phyloP scores from a whole-genome alignment of 2,888 invertebrate species.

The Periphyllus acericola region DNA sequence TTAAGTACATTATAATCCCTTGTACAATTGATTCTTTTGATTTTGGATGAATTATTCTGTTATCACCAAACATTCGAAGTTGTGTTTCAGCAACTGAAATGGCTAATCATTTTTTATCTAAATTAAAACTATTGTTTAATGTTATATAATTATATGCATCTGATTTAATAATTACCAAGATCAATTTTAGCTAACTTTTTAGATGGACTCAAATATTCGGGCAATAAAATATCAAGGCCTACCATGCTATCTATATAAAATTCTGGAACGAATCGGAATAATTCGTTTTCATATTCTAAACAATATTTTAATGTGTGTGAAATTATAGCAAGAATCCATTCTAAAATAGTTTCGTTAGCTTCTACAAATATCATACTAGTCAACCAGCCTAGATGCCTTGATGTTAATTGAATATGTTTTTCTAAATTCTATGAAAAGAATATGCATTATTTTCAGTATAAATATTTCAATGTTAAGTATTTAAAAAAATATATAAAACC shows the following conservation, averaged over 20 bases:
- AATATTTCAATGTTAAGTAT: not conserved
- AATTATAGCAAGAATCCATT: conserved; percentile 29
- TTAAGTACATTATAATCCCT: conserved; percentile 32
- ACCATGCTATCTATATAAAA: conserved; percentile 42
- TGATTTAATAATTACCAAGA: conserved; percentile 27
- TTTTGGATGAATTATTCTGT: conserved; percentile 44
- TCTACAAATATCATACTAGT: conserved; percentile 39
- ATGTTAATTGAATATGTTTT: not conserved
- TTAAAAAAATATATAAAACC: not conserved
- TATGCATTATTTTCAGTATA: not conserved
- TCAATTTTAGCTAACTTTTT: conserved; percentile 20
- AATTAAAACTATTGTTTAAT: not conserved
- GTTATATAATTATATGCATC: not conserved
- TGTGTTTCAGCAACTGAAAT: conserved; percentile 26
- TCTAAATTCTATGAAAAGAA: not conserved
- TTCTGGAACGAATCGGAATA: conserved; percentile 47
- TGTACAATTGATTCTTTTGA: conserved; percentile 23
- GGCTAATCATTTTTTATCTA: conserved; percentile 40
- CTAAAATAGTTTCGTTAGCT: conserved; percentile 13
- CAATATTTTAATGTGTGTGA: conserved; percentile 41
- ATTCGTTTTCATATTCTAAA: conserved; percentile 14
- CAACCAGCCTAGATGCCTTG: conserved; percentile 31
- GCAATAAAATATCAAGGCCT: not conserved
- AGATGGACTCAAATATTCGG: conserved; percentile 18
- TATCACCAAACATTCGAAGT: conserved; percentile 18